These are phyloP conservation scores for Sebastes iracundus DNA, from an alignment of 2,797 vertebrate genomes.

Conservation along the genomic window DNA sequence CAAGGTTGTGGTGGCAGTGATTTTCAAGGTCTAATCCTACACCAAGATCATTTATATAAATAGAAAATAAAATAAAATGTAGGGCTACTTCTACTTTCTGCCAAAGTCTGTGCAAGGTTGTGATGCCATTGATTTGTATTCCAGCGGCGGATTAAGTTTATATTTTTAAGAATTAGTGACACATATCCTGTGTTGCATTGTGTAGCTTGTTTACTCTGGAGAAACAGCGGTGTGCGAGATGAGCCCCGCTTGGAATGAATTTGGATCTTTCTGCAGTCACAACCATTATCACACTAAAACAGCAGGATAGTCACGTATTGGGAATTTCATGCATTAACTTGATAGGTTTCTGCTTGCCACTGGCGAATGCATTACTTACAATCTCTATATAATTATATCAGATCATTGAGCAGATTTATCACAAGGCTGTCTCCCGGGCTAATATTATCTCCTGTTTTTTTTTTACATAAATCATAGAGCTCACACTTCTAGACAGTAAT, in stretches of 20 bases:
- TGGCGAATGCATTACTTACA: slow-evolving; percentile 34
- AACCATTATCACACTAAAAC: slow-evolving; percentile 22
- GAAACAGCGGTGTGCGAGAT: neutral
- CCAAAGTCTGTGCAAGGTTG: neutral
- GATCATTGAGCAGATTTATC: slow-evolving; percentile 35
- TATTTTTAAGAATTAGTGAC: neutral
- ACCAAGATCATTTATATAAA: too few species aligned
- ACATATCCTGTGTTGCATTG: neutral
- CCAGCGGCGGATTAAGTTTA: neutral
- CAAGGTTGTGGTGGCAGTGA: too few species aligned
- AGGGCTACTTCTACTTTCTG: neutral
- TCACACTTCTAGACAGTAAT: slow-evolving; percentile 5
- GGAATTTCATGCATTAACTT: slow-evolving; percentile 20
- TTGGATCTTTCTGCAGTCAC: neutral
- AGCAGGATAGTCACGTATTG: slow-evolving; percentile 1
- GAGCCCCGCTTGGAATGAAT: neutral
- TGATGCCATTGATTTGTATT: neutral
- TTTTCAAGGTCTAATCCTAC: too few species aligned
- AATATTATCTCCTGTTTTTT: slow-evolving; percentile 1
- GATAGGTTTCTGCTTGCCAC: slow-evolving; percentile 31
- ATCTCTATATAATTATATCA: slow-evolving; percentile 42
- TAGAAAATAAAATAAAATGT: neutral
- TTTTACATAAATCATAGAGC: slow-evolving; percentile 2
- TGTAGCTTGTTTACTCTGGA: neutral
- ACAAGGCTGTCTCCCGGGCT: neutral